Conservation (phyloP, 2,113 vertebrate species). For the Hippolais icterina region DNA sequence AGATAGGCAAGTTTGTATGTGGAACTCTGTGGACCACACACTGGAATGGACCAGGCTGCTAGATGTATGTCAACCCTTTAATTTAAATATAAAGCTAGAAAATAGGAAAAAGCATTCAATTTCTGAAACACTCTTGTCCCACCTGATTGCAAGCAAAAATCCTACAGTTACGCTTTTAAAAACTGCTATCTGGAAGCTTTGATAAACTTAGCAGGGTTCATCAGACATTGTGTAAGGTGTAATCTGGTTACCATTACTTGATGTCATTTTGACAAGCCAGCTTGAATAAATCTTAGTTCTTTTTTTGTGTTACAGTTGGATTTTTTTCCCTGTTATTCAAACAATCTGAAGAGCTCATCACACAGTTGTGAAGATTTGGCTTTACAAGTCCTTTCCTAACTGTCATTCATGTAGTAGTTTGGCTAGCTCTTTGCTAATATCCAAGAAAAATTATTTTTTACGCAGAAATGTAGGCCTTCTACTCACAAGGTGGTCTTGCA, state of each 20-base stretch:
- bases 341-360: neutral
- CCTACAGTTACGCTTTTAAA: neutral
- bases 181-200: neutral
- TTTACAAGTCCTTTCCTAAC: neutral
- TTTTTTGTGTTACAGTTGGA: neutral
- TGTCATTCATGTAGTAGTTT: neutral
- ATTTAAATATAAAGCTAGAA: neutral
- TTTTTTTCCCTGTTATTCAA: neutral
- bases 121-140: neutral
- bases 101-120: neutral
- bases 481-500: neutral
- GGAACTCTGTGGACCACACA: constrained; percentile 88
- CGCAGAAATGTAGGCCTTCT: neutral
- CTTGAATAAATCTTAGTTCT: neutral
- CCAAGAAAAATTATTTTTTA: neutral
- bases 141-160: neutral
- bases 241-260: neutral
- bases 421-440: neutral
- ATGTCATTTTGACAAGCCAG: neutral
- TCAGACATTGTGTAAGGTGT: neutral
- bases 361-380: neutral
- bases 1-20: constrained; percentile 94
- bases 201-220: neutral
- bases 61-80: constrained; percentile 79
- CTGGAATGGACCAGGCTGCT: constrained; percentile 93